Evolutionary conservation across 2,888 invertebrate species (phyloP), one percentile per base, ranked within the genome.

Genomic region (Slavum lentiscoides): DNA sequence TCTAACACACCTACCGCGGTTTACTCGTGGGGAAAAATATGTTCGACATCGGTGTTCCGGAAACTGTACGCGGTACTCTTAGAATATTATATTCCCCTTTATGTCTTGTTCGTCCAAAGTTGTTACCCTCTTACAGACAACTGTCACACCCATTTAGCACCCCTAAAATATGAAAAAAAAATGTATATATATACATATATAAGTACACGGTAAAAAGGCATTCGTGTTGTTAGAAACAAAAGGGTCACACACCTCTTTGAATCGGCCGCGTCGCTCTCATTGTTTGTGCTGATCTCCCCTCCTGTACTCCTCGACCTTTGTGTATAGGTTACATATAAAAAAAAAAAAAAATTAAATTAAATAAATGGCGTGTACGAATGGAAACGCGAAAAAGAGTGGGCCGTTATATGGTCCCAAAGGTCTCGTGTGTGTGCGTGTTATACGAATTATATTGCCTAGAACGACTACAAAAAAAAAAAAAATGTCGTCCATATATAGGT

Each of bases 381-480:
- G 64, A 72, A 80, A 80, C 66, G 80, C 72, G 49, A 72, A 80
- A 62, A 43, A 58, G 43, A 43, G 6, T 43, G 80, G 80, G 70
- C 70, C 11, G 53, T 69, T n/a, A 62, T 77, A 62, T 76, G 61
- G 61, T 77, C 77, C 77, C 77, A 77, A 69, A 59, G 75, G 75
- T 75, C 75, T 43, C 30, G 58, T 37, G 64, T 21, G 53, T 21
- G 13, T n/a, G 69, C 19, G 30, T 55, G 30, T 49, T 67, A 7
- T 67, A 37, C 23, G 53, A 66, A 11, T 74, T 37, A 3, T 53
- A 74, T 62, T 6, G n/a, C 4, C 30, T 6, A 21, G 53, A 21
- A 53, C 30, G 15, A 37, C 15, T 9, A 43, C 53, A 74, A 74
- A 21, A 30, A 30, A 30, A 4, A 30, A 30, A 30, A 30, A 30